Conservation (phyloP, 2,113 vertebrate genomes). For the Hemiscyllium ocellatum region DNA sequence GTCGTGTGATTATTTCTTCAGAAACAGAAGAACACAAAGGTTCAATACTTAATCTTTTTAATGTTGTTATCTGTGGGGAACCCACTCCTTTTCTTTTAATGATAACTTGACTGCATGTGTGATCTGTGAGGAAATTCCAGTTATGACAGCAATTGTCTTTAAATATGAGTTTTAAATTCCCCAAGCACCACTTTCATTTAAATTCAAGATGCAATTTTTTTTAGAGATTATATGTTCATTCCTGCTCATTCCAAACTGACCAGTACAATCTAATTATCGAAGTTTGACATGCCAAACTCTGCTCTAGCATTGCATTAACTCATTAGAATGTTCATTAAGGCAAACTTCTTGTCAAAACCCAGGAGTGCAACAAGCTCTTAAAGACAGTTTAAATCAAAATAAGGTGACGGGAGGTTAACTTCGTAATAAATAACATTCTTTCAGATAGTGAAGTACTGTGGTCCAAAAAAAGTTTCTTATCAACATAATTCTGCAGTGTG, state of each 20-base stretch:
- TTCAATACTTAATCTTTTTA: not conserved
- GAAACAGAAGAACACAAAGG: not conserved
- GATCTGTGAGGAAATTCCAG: not conserved
- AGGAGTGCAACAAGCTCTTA: not conserved
- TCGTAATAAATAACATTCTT: not conserved
- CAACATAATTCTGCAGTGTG: not conserved
- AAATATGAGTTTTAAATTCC: not conserved
- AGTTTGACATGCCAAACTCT: not conserved
- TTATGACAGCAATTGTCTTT: not conserved
- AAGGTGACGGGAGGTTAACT: not conserved
- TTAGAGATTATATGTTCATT: not conserved
- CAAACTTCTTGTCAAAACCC: conserved; percentile 1
- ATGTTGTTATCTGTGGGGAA: not conserved
- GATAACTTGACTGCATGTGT: not conserved
- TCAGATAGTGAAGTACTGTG: not conserved
- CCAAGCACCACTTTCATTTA: not conserved
- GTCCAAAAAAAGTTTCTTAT: not conserved
- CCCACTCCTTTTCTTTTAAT: not conserved
- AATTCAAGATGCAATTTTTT: not conserved
- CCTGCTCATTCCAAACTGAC: not conserved
- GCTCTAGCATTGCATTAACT: not conserved
- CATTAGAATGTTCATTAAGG: not conserved
- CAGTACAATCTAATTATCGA: conserved; percentile 20
- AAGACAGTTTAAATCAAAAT: not conserved
- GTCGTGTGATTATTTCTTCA: not conserved